Conservation (phyloP, 2,888 invertebrate species). For the Nomada hirtipes region DNA sequence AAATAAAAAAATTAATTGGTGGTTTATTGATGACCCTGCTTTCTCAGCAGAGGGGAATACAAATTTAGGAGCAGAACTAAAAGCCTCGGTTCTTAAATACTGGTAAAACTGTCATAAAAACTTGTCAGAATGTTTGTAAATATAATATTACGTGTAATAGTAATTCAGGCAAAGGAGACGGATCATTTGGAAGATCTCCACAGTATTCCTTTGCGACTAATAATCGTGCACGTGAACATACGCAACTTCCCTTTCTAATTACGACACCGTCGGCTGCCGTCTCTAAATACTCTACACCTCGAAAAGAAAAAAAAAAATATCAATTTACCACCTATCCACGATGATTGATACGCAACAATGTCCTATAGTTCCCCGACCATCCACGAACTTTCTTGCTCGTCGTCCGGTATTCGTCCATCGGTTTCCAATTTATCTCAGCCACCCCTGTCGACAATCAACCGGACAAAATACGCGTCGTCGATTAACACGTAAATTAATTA, state of each 20-base stretch:
- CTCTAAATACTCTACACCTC: slow-evolving; percentile 12
- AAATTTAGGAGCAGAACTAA: too few relatives aligned
- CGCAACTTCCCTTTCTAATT: slow-evolving; percentile 58
- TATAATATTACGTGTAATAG: background rate
- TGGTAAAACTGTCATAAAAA: too few relatives aligned
- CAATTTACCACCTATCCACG: slow-evolving; percentile 19
- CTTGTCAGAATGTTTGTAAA: background rate
- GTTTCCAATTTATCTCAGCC: slow-evolving; percentile 14
- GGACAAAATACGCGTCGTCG: slow-evolving; percentile 35
- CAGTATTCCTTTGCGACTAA: slow-evolving; percentile 23
- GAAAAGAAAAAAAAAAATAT: slow-evolving; percentile 10
- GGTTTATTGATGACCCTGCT: too few relatives aligned
- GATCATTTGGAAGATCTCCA: slow-evolving; percentile 16
- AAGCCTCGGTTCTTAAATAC: too few relatives aligned
- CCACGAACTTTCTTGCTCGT: background rate
- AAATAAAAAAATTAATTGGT: too few relatives aligned
- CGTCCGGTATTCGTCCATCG: background rate
- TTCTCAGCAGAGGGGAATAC: too few relatives aligned
- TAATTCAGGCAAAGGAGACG: slow-evolving; percentile 1
- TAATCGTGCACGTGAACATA: slow-evolving; percentile 16
- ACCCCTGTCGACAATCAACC: slow-evolving; percentile 10
- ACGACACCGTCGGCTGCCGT: slow-evolving; percentile 30
- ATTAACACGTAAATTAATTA: slow-evolving; percentile 62
- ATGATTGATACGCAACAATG: slow-evolving; percentile 23
- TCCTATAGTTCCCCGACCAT: background rate